Evolutionary conservation across 2,888 invertebrate species (phyloP), one percentile per base, ranked within the genome.

Genomic region (Hydropsyche betteni): DNA sequence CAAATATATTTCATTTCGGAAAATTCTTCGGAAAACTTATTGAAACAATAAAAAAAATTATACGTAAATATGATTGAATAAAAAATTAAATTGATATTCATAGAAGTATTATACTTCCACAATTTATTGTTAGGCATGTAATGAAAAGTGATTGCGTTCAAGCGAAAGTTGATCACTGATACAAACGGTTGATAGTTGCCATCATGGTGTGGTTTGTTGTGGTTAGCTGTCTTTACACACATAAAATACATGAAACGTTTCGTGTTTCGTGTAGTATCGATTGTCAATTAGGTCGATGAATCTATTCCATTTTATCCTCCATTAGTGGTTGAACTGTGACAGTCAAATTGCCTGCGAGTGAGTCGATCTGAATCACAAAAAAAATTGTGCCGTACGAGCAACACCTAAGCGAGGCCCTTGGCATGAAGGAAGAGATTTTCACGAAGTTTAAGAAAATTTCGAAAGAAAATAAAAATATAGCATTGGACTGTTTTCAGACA

Each of bases 261-360:
- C 44, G 44, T 44, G 44, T 10, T 44, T 44, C 44, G 44, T 10
- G 10, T 6, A 44, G 44, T 64, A 64, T 64, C 36, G 64, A 64
- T 64, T 64, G 6, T 64, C 64, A 64, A 64, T 64, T 64, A 64
- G 10, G 36, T 36, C n/a, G 36, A 64, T 36, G 64, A 64, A 33
- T 64, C 34, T 64, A 64, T 64, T 10, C 14, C 24, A 36, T 64
- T n/a, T 64, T 36, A 34, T 4, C 34, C 34, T 64, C 34, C 64
- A 64, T 36, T 34, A 36, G 34, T 36, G 24, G 34, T 12, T 64
- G 64, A 8, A 10, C 34, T 36, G 36, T 8, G 36, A 64, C 64
- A 34, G 24, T 36, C 36, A 34, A 64, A 64, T 64, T 64, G 34
- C 36, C 24, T 34, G 64, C 34, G 64, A 10, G 24, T 10, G 61